Base-by-base conservation (phyloP, 2,113 vertebrate genomes). In the Halichoerus grypus region DNA sequence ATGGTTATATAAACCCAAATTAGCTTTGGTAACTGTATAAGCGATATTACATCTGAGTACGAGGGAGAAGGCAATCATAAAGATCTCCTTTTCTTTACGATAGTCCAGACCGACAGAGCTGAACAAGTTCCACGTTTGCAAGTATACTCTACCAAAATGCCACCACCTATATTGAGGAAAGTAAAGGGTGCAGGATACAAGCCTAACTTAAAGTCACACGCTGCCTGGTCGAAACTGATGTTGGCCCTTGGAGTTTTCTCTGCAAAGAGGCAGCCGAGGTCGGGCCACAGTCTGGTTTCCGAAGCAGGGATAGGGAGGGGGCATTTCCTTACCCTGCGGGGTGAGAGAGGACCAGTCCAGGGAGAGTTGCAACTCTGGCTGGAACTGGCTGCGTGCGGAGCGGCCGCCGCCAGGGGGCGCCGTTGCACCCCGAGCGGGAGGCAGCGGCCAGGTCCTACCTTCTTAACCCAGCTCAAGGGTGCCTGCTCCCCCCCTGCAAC, bases 281-380 rank as follows among this genome's bases (percentile, higher is more conserved):
- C 46, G 13, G 33, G 22, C 21, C 22, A 26, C 1, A 28, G 21
- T 49, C 42, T 3, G 9, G 24, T 65, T 83, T 90, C 21, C 5
- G 36, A 57, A 11, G 26, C 3, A 13, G 2, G 42, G 65, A 71
- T 91, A 42, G 76, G 51, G 49, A 72, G 11, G 26, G 63, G 18
- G 46, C 42, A 3, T n/a, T 85, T 94, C 77, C 88, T 77, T 7
- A 8, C 9, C 39, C 49, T 4, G 59, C 22, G 4, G 33, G 1
- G 92, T 15, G 63, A 2, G 22, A 31, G 42, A 33, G 80, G 36
- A 28, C 24, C 42, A 1, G 9, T 69, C 2, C 24, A 0, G 3
- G 26, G 6, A 39, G 13, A 16, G 65, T 12, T 9, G 2, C n/a
- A 7, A 0, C 65, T 21, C 28, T 0, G 3, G 0, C 0, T 6